Evolutionary conservation across 92 coral and sea anemone genomes (phyloP).

Genomic region (Epizoanthus stellaris): DNA sequence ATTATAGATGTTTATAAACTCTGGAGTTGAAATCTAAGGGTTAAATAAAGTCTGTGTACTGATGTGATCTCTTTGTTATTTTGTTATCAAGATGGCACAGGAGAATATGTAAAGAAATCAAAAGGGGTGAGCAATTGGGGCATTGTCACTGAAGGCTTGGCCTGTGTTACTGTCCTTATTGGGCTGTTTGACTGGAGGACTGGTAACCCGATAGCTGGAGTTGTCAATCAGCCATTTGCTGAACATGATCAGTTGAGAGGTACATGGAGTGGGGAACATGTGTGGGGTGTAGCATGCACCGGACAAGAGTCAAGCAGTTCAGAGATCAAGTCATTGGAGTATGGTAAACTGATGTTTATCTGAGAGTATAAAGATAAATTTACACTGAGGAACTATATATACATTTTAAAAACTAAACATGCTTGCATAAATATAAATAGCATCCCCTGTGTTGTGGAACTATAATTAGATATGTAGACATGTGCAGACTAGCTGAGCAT

Average conservation of each 20-base stretch:
- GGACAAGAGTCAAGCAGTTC: neutral
- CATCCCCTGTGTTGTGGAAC: too few relatives aligned
- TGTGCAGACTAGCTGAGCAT: too few relatives aligned
- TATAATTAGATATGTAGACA: too few relatives aligned
- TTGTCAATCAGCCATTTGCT: conserved; percentile 76
- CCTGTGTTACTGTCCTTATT: conserved; percentile 78
- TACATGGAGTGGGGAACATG: conserved; percentile 63
- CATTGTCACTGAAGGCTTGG: conserved; percentile 58
- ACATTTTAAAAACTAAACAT: too few relatives aligned
- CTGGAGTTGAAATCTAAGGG: too few relatives aligned
- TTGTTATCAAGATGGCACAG: conserved; percentile 64
- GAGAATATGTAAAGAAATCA: conserved; percentile 67
- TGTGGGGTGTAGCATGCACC: conserved; percentile 53
- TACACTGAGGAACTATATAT: too few relatives aligned
- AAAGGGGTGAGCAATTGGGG: conserved; percentile 45
- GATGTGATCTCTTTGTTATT: neutral
- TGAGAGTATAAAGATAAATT: too few relatives aligned
- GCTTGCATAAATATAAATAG: too few relatives aligned
- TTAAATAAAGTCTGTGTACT: too few relatives aligned
- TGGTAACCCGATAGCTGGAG: conserved; percentile 76
- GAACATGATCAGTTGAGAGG: conserved; percentile 15
- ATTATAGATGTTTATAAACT: too few relatives aligned
- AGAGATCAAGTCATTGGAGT: neutral
- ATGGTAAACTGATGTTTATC: neutral
- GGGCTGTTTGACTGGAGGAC: conserved; percentile 69